Percentiles rank a stretch among this genome's conserved stretches.
These are phyloP conservation scores for Selene dorsalis DNA, from an alignment of 2,797 vertebrate species.

Conservation along the genomic window DNA sequence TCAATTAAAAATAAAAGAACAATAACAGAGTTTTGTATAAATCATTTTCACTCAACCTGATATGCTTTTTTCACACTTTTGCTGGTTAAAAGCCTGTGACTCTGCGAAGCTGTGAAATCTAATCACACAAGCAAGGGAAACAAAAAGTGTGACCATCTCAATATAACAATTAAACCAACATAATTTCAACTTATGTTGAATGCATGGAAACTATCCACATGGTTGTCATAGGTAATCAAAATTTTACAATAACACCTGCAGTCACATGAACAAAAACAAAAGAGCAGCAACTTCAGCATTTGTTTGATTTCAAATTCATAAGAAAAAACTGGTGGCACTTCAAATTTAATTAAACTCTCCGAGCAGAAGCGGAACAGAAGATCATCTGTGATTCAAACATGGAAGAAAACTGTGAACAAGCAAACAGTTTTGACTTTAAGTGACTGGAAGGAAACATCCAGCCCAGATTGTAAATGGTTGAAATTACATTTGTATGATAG, in stretches of 20 bases:
- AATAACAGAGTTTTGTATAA: neutral
- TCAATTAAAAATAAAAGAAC: neutral
- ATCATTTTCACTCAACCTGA: neutral
- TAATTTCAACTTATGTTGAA: neutral
- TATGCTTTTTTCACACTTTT: neutral
- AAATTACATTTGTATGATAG: slow-evolving; percentile 20
- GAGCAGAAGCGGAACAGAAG: neutral
- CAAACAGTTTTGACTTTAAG: slow-evolving; percentile 11
- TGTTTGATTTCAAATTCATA: neutral
- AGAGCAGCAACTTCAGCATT: neutral
- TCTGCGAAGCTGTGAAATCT: neutral
- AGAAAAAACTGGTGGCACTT: neutral
- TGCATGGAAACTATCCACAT: slow-evolving; percentile 3
- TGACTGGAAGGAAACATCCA: slow-evolving; percentile 13
- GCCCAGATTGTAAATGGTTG: neutral
- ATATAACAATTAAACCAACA: slow-evolving; percentile 1
- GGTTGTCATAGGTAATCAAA: neutral
- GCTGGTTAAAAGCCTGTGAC: neutral
- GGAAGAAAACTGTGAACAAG: neutral
- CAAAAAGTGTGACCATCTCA: neutral
- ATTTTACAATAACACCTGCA: neutral
- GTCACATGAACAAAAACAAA: neutral
- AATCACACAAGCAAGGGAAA: neutral
- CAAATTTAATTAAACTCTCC: neutral
- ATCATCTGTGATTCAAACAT: neutral